phyloP scores from a whole-genome alignment of 2,888 invertebrate genomes.

The Gasteruption jaculator region DNA sequence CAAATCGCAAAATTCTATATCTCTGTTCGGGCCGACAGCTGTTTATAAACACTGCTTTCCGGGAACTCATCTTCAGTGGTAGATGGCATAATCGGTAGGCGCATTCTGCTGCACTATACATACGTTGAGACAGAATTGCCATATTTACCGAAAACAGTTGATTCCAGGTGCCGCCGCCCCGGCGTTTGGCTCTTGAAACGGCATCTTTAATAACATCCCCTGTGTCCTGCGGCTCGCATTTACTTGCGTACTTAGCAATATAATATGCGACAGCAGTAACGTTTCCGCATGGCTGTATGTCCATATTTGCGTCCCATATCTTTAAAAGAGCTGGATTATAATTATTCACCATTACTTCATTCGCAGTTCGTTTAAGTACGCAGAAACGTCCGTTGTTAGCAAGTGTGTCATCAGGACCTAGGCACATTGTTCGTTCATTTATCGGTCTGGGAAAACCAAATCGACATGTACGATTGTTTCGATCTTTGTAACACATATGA shows the following conservation, averaged over 20 bases:
- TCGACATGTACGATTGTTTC: conserved; percentile 20
- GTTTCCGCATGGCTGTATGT: too few relatives aligned
- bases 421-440: conserved; percentile 23
- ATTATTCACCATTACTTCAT: conserved; percentile 31
- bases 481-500: conserved; percentile 22
- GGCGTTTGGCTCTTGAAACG: conserved; percentile 10
- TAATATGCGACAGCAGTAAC: conserved; percentile 36
- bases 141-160: conserved; percentile 12
- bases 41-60: too few relatives aligned
- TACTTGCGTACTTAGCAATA: conserved; percentile 23
- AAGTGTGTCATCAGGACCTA: conserved; percentile 33
- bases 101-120: too few relatives aligned
- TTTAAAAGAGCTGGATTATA: conserved; percentile 31
- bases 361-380: conserved; percentile 28
- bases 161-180: conserved; percentile 8
- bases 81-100: too few relatives aligned
- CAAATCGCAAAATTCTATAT: too few relatives aligned
- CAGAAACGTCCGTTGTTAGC: conserved; percentile 36
- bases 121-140: too few relatives aligned
- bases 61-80: too few relatives aligned
- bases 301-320: conserved; percentile 39
- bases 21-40: too few relatives aligned
- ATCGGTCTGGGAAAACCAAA: conserved; percentile 28
- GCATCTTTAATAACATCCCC: conserved; percentile 18
- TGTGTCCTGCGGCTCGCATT: conserved; percentile 19